These are phyloP conservation scores for Tethya wilhelma DNA, from an alignment of 37 sponge, comb jelly and placozoan genomes.

Conservation along the genomic window DNA sequence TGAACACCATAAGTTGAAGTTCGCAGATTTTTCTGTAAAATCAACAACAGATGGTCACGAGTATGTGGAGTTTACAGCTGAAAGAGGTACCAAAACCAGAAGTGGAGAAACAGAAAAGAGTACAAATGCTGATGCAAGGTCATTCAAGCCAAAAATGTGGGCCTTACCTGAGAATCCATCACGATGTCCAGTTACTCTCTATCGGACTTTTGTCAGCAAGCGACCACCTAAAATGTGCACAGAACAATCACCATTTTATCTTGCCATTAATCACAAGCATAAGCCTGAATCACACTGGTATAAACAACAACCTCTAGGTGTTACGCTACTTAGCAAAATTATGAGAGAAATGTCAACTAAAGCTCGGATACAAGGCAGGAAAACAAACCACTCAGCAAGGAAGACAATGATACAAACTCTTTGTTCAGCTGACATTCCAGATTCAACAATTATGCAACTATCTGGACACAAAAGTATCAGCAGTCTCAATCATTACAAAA, in stretches of 20 bases:
- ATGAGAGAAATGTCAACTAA: background rate
- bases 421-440: background rate
- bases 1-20: background rate
- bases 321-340: background rate
- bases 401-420: background rate
- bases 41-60: background rate
- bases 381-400: conserved; percentile 5
- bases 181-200: background rate
- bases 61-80: conserved; percentile 1
- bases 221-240: background rate
- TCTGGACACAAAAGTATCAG: background rate
- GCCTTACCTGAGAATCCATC: background rate
- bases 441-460: background rate
- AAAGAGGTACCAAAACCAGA: conserved; percentile 4
- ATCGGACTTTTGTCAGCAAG: background rate
- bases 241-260: background rate
- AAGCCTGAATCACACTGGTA: background rate
- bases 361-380: background rate
- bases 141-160: conserved; percentile 23
- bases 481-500: background rate
- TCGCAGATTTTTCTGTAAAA: conserved; percentile 2
- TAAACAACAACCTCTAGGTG: background rate
- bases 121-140: background rate
- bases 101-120: conserved; percentile 6
- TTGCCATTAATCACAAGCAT: background rate